Percentiles rank a stretch among this genome's conserved stretches.
These are phyloP conservation scores for Adelphocoris suturalis DNA, from an alignment of 2,888 invertebrate species.

Conservation along the genomic window DNA sequence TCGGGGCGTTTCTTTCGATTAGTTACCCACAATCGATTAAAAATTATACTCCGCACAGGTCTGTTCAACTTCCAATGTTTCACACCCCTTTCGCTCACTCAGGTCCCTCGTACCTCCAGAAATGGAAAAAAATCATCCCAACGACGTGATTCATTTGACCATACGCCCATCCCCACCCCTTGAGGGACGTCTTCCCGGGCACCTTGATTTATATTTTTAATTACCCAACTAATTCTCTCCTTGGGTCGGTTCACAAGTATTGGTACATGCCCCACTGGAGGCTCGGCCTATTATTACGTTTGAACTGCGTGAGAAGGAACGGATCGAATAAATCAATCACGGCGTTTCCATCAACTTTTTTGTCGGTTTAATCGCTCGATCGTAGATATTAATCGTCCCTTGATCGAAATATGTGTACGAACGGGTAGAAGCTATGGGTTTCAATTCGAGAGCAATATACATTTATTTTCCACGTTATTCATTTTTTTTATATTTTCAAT, in stretches of 20 bases:
- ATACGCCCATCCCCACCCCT: constrained; percentile 29
- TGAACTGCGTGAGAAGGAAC: constrained; percentile 64
- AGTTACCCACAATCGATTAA: too few relatives aligned
- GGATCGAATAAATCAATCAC: constrained; percentile 50
- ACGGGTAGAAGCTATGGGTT: constrained; percentile 15
- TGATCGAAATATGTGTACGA: constrained; percentile 40
- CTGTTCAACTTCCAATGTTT: too few relatives aligned
- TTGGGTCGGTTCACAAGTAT: constrained; percentile 54
- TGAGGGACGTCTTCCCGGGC: background rate
- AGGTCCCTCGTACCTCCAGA: background rate
- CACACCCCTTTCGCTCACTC: too few relatives aligned
- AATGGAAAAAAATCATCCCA: constrained; percentile 17
- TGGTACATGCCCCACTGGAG: constrained; percentile 51
- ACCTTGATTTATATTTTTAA: constrained; percentile 68
- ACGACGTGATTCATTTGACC: constrained; percentile 5
- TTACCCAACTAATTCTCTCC: constrained; percentile 69
- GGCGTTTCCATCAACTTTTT: constrained; percentile 65
- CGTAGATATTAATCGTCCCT: constrained; percentile 47
- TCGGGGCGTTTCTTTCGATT: too few relatives aligned
- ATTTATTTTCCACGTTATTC: background rate
- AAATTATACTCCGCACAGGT: too few relatives aligned
- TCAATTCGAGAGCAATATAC: background rate
- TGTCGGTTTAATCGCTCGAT: constrained; percentile 49
- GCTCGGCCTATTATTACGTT: constrained; percentile 61
- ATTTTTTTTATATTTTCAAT: background rate